phyloP scores from a whole-genome alignment of 2,797 vertebrate species.

The Acrossocheilus fasciatus region DNA sequence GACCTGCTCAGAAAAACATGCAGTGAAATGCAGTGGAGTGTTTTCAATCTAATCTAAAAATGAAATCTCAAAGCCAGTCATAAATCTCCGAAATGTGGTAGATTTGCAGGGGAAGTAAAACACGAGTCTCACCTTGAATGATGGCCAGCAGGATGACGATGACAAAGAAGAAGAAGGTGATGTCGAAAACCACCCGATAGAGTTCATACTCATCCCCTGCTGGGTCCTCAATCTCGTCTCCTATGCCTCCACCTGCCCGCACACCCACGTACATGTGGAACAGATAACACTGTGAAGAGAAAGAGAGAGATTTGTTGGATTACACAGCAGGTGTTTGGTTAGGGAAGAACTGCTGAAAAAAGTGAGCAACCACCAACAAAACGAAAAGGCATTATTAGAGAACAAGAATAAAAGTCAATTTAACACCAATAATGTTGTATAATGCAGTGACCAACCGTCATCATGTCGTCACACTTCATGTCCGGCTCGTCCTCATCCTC shows the following conservation, averaged over 20 bases:
- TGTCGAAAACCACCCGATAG: conserved; percentile 94
- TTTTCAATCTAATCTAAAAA: background rate
- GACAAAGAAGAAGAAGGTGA: conserved; percentile 97
- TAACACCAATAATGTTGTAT: background rate
- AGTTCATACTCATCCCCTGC: conserved; percentile 93
- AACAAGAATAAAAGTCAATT: background rate
- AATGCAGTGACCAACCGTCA: conserved; percentile 81
- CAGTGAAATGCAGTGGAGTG: background rate
- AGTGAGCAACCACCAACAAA: too few relatives aligned
- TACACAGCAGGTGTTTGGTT: conserved; percentile 3
- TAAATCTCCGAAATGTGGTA: background rate
- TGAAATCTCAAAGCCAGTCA: background rate
- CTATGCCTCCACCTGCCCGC: conserved; percentile 91
- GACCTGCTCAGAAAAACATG: conserved; percentile 75
- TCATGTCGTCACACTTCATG: conserved; percentile 98
- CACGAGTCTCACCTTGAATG: conserved; percentile 84
- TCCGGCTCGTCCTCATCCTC: conserved; percentile 93
- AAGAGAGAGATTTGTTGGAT: background rate
- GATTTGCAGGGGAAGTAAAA: background rate
- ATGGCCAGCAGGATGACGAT: conserved; percentile 94
- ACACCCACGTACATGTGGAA: conserved; percentile 98
- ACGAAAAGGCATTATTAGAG: too few relatives aligned
- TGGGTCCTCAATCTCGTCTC: conserved; percentile 94
- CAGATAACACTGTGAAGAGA: conserved; percentile 85
- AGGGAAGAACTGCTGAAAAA: too few relatives aligned